Evolutionary conservation across 2,888 invertebrate species (phyloP).

Genomic region (Anorthoa munda): DNA sequence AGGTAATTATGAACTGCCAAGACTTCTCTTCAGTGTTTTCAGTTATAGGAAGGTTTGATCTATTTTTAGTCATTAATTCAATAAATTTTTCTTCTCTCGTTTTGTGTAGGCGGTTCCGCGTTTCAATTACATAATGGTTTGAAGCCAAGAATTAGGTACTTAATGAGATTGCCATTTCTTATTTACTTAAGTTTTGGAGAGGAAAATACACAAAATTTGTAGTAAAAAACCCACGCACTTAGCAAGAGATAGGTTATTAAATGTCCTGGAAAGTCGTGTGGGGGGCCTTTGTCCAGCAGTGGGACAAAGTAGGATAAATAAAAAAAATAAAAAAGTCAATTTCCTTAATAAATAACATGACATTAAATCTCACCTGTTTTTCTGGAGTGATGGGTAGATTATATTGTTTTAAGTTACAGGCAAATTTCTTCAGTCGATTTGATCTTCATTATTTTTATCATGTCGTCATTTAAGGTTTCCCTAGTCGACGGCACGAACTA

Average conservation of each 20-base stretch:
- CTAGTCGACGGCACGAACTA: no score
- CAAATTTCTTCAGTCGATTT: not conserved
- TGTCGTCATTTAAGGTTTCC: no score
- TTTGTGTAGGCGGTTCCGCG: not conserved
- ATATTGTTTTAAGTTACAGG: not conserved
- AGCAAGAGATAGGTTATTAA: not conserved
- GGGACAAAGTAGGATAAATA: no score
- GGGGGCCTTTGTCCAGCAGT: no score
- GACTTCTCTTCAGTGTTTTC: not conserved
- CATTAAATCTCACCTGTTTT: not conserved
- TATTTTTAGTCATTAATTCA: slow-evolving; percentile 5
- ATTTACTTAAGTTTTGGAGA: slow-evolving; percentile 14
- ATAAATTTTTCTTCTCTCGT: not conserved
- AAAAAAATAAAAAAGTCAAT: no score
- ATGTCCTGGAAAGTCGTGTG: no score
- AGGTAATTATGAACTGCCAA: not conserved
- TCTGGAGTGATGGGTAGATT: not conserved
- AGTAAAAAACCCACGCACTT: slow-evolving; percentile 14
- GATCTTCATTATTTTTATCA: not conserved
- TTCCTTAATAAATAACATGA: not conserved
- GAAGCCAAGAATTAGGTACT: slow-evolving; percentile 14
- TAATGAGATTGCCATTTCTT: slow-evolving; percentile 23
- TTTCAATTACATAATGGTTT: slow-evolving; percentile 33
- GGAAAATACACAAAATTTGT: not conserved
- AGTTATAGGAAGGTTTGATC: not conserved